Percentiles rank a stretch among this genome's conserved stretches.
Conservation (phyloP, 2,797 vertebrate species). For the Trichosurus vulpecula region DNA sequence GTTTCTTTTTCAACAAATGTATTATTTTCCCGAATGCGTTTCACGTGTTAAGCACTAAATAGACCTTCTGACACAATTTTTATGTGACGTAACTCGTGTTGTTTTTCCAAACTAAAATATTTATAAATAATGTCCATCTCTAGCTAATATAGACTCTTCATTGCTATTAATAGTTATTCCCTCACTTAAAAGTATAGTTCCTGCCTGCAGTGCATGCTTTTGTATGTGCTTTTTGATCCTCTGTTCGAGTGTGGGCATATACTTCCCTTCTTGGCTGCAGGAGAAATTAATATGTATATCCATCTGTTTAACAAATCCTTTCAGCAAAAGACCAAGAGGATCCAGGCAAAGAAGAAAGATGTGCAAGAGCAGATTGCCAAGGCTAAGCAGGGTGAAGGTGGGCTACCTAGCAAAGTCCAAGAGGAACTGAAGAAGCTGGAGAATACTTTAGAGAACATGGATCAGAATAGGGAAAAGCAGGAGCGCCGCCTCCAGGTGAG, state of each 20-base stretch:
- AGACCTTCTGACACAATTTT: background rate
- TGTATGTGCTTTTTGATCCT: background rate
- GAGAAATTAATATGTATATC: conserved; percentile 16
- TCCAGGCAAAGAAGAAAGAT: conserved; percentile 88
- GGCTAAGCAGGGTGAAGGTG: conserved; percentile 89
- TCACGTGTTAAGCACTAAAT: background rate
- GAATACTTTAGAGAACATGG: conserved; percentile 85
- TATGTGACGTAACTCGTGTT: background rate
- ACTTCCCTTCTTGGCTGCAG: background rate
- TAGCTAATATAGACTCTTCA: background rate
- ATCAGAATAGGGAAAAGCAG: conserved; percentile 86
- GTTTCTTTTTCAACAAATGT: background rate
- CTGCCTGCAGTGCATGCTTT: accelerated
- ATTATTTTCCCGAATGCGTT: conserved; percentile 16
- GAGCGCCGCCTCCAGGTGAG: conserved; percentile 92
- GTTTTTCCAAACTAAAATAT: conserved; percentile 12
- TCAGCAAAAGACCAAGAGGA: conserved; percentile 91
- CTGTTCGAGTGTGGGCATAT: accelerated
- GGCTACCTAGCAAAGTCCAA: conserved; percentile 84
- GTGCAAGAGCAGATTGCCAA: conserved; percentile 89
- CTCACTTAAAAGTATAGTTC: background rate
- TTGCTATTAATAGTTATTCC: background rate
- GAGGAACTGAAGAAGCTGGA: conserved; percentile 87
- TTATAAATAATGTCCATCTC: conserved; percentile 28
- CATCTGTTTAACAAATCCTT: conserved; percentile 68